phyloP scores from a whole-genome alignment of 2,113 vertebrate genomes.

The Semnopithecus entellus region DNA sequence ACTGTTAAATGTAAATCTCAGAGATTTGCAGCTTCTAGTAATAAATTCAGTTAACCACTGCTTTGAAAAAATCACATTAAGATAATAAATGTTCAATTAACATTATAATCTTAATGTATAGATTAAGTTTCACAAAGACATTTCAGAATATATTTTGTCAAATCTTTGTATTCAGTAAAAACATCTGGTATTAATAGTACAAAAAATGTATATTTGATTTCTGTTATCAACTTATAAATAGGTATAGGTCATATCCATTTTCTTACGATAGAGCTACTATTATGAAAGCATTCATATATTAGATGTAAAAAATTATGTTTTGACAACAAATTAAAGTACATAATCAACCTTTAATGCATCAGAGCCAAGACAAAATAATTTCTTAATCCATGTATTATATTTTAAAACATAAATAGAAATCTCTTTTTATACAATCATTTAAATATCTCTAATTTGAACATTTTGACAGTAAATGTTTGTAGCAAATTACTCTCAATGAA shows the following conservation, averaged over 20 bases:
- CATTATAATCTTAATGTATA: background rate
- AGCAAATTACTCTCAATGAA: background rate
- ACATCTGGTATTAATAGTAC: background rate
- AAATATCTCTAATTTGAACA: background rate
- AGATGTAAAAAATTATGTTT: background rate
- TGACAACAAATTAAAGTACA: background rate
- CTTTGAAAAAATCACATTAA: background rate
- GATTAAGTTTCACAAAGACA: background rate
- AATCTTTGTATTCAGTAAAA: background rate
- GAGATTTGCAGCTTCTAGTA: background rate
- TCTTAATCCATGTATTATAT: background rate
- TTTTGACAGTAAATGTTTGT: background rate
- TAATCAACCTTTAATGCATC: background rate
- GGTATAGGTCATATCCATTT: background rate
- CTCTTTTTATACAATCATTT: background rate
- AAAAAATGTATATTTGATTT: background rate
- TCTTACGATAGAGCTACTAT: background rate
- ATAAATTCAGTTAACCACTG: background rate
- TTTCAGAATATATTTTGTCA: background rate
- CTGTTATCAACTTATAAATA: background rate
- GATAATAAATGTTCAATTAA: background rate
- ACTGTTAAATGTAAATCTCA: background rate
- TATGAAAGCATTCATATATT: background rate
- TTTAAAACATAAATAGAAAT: background rate
- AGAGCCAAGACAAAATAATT: background rate